These are phyloP conservation scores for Caenorhabditis sp. DNA, from an alignment of 2,888 invertebrate genomes.

Conservation along the genomic window DNA sequence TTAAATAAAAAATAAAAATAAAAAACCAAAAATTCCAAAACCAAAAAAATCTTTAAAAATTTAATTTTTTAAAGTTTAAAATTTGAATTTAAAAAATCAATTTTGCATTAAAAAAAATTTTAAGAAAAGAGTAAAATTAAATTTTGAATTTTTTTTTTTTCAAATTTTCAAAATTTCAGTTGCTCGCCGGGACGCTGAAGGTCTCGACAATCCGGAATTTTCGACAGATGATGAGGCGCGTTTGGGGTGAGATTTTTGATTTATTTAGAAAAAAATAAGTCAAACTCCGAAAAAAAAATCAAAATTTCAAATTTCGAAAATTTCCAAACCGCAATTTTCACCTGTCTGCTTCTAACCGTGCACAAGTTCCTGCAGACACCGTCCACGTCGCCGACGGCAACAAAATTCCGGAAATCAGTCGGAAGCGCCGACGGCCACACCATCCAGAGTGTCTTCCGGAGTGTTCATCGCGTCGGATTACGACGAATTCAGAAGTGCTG, in stretches of 20 bases:
- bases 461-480: constrained; percentile 62
- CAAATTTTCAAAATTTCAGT: constrained; percentile 21
- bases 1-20: too few relatives aligned
- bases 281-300: too few relatives aligned
- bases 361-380: constrained; percentile 15
- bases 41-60: too few relatives aligned
- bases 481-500: constrained; percentile 68
- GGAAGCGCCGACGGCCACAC: constrained; percentile 18
- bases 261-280: too few relatives aligned
- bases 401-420: constrained; percentile 25
- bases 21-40: too few relatives aligned
- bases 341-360: neutral
- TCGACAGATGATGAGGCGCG: constrained; percentile 52
- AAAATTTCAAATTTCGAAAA: too few relatives aligned
- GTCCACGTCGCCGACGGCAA: constrained; percentile 34
- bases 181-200: constrained; percentile 38
- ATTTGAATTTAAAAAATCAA: too few relatives aligned
- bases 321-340: neutral
- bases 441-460: constrained; percentile 32
- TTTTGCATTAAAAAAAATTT: too few relatives aligned
- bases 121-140: too few relatives aligned
- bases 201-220: constrained; percentile 38
- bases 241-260: constrained; percentile 10
- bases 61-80: too few relatives aligned
- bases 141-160: too few relatives aligned